These are phyloP conservation scores for Drosophila barbarae DNA, from an alignment of 2,888 invertebrate genomes.

Conservation along the genomic window DNA sequence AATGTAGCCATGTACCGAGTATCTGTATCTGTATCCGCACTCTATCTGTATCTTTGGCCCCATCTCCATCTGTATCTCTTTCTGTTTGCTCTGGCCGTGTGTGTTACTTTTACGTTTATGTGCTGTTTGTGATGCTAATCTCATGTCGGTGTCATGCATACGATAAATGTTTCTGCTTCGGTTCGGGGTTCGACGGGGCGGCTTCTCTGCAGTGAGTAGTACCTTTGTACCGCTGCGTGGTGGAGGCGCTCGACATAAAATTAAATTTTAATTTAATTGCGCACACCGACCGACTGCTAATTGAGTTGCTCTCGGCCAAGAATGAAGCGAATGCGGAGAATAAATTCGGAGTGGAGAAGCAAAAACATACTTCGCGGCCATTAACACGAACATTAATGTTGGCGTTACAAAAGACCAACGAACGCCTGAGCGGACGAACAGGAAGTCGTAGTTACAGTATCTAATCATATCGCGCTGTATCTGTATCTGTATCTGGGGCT, in stretches of 20 bases:
- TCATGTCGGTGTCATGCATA: constrained; percentile 72
- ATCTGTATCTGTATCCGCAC: constrained; percentile 28
- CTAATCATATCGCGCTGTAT: constrained; percentile 61
- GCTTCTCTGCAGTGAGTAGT: constrained; percentile 27
- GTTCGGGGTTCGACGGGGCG: not conserved
- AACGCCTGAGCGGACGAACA: constrained; percentile 45
- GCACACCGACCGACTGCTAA: constrained; percentile 64
- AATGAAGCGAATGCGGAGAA: constrained; percentile 13
- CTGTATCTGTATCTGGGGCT: constrained; percentile 45
- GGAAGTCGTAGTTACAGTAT: constrained; percentile 59
- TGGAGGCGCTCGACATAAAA: constrained; percentile 65
- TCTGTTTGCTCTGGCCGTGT: constrained; percentile 36
- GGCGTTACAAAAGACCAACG: constrained; percentile 18
- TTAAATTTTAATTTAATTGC: constrained; percentile 73
- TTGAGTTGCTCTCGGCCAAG: constrained; percentile 53
- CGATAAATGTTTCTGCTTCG: constrained; percentile 56
- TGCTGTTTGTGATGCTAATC: constrained; percentile 74
- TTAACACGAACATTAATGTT: constrained; percentile 30
- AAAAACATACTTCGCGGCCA: constrained; percentile 13
- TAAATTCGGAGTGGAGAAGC: constrained; percentile 5
- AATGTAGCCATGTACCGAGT: constrained; percentile 12
- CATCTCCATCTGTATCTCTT: constrained; percentile 32
- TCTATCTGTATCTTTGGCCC: constrained; percentile 27
- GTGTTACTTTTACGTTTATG: constrained; percentile 72
- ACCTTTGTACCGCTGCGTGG: constrained; percentile 16